phyloP scores from a whole-genome alignment of 2,888 invertebrate species.

The Oxyscelio sp. region DNA sequence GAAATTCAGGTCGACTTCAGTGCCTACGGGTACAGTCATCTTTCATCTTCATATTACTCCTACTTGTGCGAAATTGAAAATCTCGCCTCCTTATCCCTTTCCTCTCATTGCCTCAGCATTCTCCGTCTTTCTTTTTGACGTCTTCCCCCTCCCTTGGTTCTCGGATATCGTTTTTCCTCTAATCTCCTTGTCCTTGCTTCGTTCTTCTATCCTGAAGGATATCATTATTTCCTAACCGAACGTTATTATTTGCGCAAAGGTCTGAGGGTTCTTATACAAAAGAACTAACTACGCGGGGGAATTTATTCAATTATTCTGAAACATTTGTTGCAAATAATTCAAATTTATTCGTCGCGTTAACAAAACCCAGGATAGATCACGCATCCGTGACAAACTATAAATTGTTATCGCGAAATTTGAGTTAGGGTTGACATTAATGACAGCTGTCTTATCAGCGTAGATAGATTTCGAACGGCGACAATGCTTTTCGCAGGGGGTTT shows the following conservation, averaged over 20 bases:
- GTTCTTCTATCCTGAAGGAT: constrained; percentile 62
- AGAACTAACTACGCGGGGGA: constrained; percentile 19
- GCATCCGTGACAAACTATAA: constrained; percentile 9
- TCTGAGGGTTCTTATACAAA: constrained; percentile 28
- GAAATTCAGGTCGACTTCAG: constrained; percentile 77
- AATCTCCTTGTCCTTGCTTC: constrained; percentile 64
- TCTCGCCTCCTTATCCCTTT: constrained; percentile 77
- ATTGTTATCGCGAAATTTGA: constrained; percentile 82
- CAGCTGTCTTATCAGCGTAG: constrained; percentile 84
- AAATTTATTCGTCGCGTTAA: constrained; percentile 16
- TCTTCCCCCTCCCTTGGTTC: constrained; percentile 49
- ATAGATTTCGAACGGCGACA: constrained; percentile 82
- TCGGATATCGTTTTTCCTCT: constrained; percentile 74
- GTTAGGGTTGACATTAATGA: constrained; percentile 85
- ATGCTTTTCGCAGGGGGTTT: constrained; percentile 35
- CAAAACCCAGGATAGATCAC: constrained; percentile 34
- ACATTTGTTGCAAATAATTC: constrained; percentile 6
- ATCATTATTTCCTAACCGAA: constrained; percentile 74
- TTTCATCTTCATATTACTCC: constrained; percentile 86
- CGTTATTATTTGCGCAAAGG: constrained; percentile 66
- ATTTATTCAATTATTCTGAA: constrained; percentile 15
- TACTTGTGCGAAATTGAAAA: constrained; percentile 84
- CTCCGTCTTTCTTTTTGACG: constrained; percentile 61
- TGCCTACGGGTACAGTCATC: constrained; percentile 76
- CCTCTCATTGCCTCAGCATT: constrained; percentile 15